Base-by-base conservation (phyloP, 2,888 invertebrate species). In the Punctoribates punctum region DNA sequence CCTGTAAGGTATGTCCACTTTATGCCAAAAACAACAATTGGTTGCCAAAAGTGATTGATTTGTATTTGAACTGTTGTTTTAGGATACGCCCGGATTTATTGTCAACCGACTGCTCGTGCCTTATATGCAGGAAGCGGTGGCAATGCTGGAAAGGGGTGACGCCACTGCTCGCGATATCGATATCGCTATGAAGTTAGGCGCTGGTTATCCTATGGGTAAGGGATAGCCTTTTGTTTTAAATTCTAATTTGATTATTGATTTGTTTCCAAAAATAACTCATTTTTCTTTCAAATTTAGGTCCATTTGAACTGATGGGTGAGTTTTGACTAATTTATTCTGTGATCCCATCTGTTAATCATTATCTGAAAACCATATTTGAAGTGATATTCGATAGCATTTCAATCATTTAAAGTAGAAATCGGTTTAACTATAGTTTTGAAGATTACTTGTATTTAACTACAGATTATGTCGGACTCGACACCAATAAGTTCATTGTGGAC, bases 1-100 rank as follows among this genome's bases (percentile, higher is more conserved):
- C 90, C 0, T 94, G 93, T 85, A 94, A 93, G 86, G 67, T 67
- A 67, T 42, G 42, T 6, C 54, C 20, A 34, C 34, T 34, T 34
- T 34, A 34, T 6, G 34, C 4, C 34, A 6, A 4, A 34, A 8
- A 8, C 34, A 6, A 6, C 3, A 48, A 5, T 15, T 48, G 3
- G 5, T 3, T 48, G 48, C 3, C 48, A 62, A 62, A 17, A 62
- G 29, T 62, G 23, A 62, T 29, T 17, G 17, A 20, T 8, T 67
- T 25, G 1, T 17, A 27, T 5, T 60, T 11, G n/a, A 38, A 38
- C 38, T 25, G 2, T 1, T 3, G 6, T 15, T n/a, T 6, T 38
- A 67, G 67, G 95, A 95, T 83, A 94, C 94, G 0, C 93, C 94
- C 38, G 95, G 95, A 5, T 95, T 95, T 84, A 92, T 95, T 78